Evolutionary conservation across 2,797 vertebrate species (phyloP).

Genomic region (Harpagifer antarcticus): DNA sequence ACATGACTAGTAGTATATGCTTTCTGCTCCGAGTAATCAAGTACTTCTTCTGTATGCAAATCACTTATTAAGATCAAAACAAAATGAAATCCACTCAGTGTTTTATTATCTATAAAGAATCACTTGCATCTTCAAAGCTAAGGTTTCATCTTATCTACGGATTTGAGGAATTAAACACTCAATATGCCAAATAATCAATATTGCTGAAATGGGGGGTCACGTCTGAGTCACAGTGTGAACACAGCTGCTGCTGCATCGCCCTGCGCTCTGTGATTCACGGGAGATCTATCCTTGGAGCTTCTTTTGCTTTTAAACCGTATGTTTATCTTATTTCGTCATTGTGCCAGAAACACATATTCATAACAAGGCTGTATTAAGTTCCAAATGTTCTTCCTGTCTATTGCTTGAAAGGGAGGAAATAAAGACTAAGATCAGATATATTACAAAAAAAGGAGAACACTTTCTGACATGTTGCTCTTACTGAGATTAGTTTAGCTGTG

Average conservation of each 20-base stretch:
- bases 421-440: neutral
- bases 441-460: neutral
- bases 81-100: neutral
- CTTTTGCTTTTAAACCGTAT: neutral
- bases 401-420: neutral
- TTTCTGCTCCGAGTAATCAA: neutral
- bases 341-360: slow-evolving; percentile 1
- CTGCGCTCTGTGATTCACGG: slow-evolving; percentile 1
- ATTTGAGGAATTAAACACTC: neutral
- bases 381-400: too few species aligned
- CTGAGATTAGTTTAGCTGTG: neutral
- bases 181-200: slow-evolving; percentile 8
- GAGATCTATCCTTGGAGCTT: slow-evolving; percentile 14
- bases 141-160: neutral
- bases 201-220: neutral
- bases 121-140: neutral
- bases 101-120: neutral
- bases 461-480: neutral
- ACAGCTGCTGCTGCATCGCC: neutral
- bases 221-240: neutral
- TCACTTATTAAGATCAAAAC: neutral
- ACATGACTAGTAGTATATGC: neutral
- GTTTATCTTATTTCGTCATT: neutral
- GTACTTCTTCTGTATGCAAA: neutral
- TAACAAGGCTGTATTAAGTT: neutral